Conservation (phyloP, 2,888 invertebrate genomes). For the Rotaria socialis region DNA sequence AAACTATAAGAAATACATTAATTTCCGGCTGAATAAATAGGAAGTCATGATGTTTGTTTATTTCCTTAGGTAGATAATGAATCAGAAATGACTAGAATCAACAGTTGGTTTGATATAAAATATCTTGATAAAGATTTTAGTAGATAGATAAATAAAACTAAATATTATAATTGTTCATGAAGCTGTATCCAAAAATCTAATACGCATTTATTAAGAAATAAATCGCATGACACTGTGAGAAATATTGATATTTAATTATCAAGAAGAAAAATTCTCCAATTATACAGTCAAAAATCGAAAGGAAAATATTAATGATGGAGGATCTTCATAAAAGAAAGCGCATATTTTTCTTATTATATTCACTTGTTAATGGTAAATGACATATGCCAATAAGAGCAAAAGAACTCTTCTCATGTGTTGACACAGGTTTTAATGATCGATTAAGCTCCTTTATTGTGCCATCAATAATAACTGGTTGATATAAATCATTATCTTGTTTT, state of each 20-base stretch:
- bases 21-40: too few relatives aligned
- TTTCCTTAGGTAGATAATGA: too few relatives aligned
- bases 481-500: not conserved
- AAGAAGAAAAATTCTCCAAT: slow-evolving; percentile 15
- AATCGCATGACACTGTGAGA: not conserved
- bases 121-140: not conserved
- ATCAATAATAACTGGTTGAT: not conserved
- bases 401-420: not conserved
- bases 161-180: not conserved
- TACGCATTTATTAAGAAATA: not conserved
- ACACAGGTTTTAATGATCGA: not conserved
- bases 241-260: not conserved
- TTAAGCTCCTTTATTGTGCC: not conserved
- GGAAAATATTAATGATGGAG: not conserved
- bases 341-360: not conserved
- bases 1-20: too few relatives aligned
- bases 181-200: not conserved
- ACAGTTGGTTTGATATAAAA: not conserved
- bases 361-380: not conserved
- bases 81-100: not conserved
- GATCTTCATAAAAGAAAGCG: not conserved
- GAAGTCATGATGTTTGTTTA: too few relatives aligned
- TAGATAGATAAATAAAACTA: not conserved
- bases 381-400: not conserved
- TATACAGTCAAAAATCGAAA: not conserved